These are phyloP conservation scores for Drosophila bocqueti DNA, from an alignment of 1,140 invertebrate species.

Conservation along the genomic window DNA sequence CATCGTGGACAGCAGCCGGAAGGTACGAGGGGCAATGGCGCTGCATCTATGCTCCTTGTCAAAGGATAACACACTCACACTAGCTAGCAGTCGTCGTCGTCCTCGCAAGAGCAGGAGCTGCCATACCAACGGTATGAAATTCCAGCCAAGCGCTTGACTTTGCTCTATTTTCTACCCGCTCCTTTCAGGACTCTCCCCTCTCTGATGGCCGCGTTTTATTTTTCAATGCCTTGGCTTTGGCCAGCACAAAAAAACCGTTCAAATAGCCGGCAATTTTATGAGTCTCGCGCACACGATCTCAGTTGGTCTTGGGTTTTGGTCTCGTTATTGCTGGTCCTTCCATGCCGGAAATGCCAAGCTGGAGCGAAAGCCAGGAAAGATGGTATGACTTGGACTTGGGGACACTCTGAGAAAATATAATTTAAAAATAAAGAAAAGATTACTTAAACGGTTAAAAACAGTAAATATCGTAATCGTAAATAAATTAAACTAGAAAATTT, in stretches of 20 bases:
- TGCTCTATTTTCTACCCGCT: conserved; percentile 61
- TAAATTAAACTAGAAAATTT: too few relatives aligned
- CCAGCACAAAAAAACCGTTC: conserved; percentile 74
- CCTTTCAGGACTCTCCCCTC: neutral
- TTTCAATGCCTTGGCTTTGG: conserved; percentile 75
- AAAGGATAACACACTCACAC: conserved; percentile 75
- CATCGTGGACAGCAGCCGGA: conserved; percentile 33
- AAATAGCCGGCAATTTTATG: conserved; percentile 82
- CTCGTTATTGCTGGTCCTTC: conserved; percentile 19
- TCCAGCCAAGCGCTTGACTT: conserved; percentile 77
- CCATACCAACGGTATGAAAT: conserved; percentile 75
- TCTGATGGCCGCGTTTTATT: conserved; percentile 71
- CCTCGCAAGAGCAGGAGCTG: conserved; percentile 2
- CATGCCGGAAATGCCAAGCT: conserved; percentile 63
- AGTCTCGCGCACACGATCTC: conserved; percentile 61
- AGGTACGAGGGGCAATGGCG: conserved; percentile 14
- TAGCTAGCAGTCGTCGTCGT: conserved; percentile 5
- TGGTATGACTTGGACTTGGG: neutral
- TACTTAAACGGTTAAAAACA: neutral
- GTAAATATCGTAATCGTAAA: too few relatives aligned
- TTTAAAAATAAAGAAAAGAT: neutral
- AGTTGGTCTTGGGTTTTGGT: conserved; percentile 36
- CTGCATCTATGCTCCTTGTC: conserved; percentile 69
- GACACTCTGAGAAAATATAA: neutral
- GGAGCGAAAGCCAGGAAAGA: neutral